Conservation (phyloP, 2,797 vertebrate genomes). For the Enteromius fasciolatus region DNA sequence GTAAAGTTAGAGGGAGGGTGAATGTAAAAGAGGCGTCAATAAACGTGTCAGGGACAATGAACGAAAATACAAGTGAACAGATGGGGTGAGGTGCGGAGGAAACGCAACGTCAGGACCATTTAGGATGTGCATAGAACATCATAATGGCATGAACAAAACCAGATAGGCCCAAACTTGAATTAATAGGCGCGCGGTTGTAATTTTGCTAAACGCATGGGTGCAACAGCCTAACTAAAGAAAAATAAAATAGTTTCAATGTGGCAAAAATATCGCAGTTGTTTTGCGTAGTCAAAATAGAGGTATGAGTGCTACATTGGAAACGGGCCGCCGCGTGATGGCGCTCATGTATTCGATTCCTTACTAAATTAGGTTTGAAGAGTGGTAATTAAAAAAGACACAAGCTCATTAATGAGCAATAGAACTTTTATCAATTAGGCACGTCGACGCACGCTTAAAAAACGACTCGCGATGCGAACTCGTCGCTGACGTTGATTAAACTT, state of each 20-base stretch:
- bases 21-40: conserved; percentile 72
- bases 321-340: conserved; percentile 58
- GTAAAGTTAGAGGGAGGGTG: conserved; percentile 72
- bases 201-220: background rate
- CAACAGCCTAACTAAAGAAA: background rate
- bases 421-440: conserved; percentile 62
- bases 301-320: background rate
- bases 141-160: background rate
- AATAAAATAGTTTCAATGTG: background rate
- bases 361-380: conserved; percentile 11
- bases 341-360: conserved; percentile 45
- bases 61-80: conserved; percentile 77
- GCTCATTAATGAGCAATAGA: conserved; percentile 75
- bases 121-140: conserved; percentile 7
- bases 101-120: conserved; percentile 46
- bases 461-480: conserved; percentile 3
- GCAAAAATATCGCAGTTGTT: background rate
- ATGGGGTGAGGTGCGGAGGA: conserved; percentile 68
- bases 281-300: background rate
- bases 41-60: conserved; percentile 76
- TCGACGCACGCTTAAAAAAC: conserved; percentile 13
- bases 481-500: conserved; percentile 35
- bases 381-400: conserved; percentile 36
- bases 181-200: background rate
- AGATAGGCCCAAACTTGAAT: background rate